Base-by-base conservation (phyloP, 2,797 vertebrate species). In the Lepidocolaptes lacrymiger region DNA sequence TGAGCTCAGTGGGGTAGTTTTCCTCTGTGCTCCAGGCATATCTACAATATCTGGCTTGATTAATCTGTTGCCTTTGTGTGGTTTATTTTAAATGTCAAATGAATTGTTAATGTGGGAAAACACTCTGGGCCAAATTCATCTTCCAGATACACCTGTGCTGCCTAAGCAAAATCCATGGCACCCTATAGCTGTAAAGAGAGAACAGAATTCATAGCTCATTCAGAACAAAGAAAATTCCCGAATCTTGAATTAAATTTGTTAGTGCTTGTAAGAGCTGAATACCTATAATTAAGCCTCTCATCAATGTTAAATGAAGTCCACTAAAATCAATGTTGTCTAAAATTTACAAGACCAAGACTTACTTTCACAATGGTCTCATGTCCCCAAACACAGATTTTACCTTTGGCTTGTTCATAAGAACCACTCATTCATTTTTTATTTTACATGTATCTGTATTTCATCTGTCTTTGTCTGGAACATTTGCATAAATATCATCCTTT, bases 1-100 rank as follows among this genome's bases (percentile, higher is more conserved):
- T 89, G 68, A 91, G 74, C 93, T 91, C 84, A 82, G 59, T 92
- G 85, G 58, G 48, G 88, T 58, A 93, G 61, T 89, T 94, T 58
- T 69, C 68, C 51, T 91, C 75, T 95, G 68, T 91, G 83, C 89
- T 96, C 24, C 48, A 76, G 85, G 88, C 92, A 79, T 56, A 89
- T 90, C 89, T 85, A 81, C 73, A 89, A 54, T 95, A 96, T 88
- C 75, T 91, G 48, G 19, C 28, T 96, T 95, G 95, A 97, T 95
- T 92, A 95, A 97, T 96, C 91, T 91, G 69, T 92, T 96, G 94
- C 74, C 87, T 94, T 93, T 92, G 85, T 87, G 72, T 17, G 59
- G 95, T 81, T 95, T 96, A 87, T 94, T 96, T 95, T 88, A 96
- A 92, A 92, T 41, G 89, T 91, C 92, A 83, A 82, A 96, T 87